Evolutionary conservation across 2,113 vertebrate species (phyloP).

Genomic region (Poicephalus gulielmi): DNA sequence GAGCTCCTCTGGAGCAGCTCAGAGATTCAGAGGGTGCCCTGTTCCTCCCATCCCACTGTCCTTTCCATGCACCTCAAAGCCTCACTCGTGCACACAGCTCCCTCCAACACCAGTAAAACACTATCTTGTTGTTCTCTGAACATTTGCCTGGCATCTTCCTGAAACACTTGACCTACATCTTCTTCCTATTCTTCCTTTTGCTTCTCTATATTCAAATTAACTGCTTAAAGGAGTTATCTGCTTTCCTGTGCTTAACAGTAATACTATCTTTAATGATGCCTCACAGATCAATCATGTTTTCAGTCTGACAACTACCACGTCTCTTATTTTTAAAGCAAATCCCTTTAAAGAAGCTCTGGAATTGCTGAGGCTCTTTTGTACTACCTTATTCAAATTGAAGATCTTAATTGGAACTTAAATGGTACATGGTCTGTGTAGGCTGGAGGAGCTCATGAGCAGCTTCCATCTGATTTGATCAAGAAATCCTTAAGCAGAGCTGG

Average conservation of each 20-base stretch:
- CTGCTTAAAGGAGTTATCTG: background rate
- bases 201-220: slow-evolving; percentile 1
- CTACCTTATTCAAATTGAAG: background rate
- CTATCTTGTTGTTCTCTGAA: background rate
- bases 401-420: background rate
- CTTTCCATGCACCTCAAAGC: background rate
- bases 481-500: background rate
- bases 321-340: background rate
- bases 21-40: accelerated
- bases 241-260: background rate
- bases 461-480: background rate
- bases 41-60: accelerated
- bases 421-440: background rate
- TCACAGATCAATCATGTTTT: background rate
- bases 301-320: background rate
- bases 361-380: background rate
- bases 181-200: slow-evolving; percentile 34
- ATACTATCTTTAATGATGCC: background rate
- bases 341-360: background rate
- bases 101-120: background rate
- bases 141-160: slow-evolving; percentile 23
- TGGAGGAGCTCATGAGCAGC: background rate
- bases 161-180: slow-evolving; percentile 47
- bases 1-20: background rate
- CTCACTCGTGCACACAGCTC: background rate